Evolutionary conservation across 2,888 invertebrate species (phyloP).

Genomic region (Ophion obscuratus): DNA sequence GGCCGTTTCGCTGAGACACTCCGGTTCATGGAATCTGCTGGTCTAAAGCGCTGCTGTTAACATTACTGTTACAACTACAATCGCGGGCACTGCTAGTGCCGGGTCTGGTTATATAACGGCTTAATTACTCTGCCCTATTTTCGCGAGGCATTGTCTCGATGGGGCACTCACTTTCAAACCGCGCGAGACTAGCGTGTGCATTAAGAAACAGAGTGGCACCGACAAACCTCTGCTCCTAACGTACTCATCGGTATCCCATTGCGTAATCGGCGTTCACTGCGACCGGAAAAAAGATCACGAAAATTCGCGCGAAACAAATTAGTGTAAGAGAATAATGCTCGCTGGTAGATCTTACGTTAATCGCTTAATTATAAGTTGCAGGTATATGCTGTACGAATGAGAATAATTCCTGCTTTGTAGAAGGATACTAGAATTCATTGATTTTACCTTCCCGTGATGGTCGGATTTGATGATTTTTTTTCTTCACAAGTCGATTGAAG

Average conservation of each 20-base stretch:
- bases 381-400: not conserved
- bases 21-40: conserved; percentile 48
- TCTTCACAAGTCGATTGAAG: too few relatives aligned
- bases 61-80: conserved; percentile 14
- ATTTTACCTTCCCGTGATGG: too few relatives aligned
- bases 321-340: conserved; percentile 24
- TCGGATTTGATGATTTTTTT: too few relatives aligned
- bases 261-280: conserved; percentile 45
- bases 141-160: conserved; percentile 81
- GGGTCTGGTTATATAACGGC: conserved; percentile 79
- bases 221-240: conserved; percentile 54
- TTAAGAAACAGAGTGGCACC: conserved; percentile 45
- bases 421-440: too few relatives aligned
- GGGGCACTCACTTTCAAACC: conserved; percentile 80
- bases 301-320: conserved; percentile 27
- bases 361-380: too few relatives aligned
- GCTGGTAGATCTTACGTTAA: not conserved
- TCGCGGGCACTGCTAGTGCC: conserved; percentile 49
- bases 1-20: conserved; percentile 54
- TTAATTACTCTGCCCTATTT: conserved; percentile 83
- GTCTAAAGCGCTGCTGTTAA: conserved; percentile 15
- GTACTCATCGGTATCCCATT: conserved; percentile 57
- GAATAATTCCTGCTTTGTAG: too few relatives aligned
- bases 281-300: conserved; percentile 47
- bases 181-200: conserved; percentile 63